Evolutionary conservation across 2,113 vertebrate species (phyloP).

Genomic region (Ceyx margarethae): DNA sequence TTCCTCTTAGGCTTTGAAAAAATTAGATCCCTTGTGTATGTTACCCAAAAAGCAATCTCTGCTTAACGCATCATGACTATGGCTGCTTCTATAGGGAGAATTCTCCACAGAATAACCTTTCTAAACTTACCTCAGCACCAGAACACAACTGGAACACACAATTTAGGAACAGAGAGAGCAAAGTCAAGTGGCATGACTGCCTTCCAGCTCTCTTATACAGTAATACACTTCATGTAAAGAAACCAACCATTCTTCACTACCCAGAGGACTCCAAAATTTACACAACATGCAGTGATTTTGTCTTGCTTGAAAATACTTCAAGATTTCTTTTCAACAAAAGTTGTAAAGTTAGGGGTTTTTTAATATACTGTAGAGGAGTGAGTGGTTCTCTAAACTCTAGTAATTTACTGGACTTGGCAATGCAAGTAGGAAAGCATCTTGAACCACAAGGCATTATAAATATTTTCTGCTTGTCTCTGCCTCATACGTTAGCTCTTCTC

Average conservation of each 20-base stretch:
- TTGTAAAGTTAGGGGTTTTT: accelerated
- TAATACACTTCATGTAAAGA: not conserved
- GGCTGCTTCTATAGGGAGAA: not conserved
- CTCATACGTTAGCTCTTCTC: not conserved
- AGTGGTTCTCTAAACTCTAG: not conserved
- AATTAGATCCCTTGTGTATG: accelerated
- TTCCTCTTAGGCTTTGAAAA: not conserved
- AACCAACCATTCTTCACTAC: not conserved
- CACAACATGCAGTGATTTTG: accelerated
- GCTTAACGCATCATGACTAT: not conserved
- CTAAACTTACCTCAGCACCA: not conserved
- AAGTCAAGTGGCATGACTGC: not conserved
- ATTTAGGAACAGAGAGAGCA: not conserved
- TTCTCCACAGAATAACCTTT: not conserved
- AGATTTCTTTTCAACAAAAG: not conserved
- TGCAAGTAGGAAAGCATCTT: not conserved
- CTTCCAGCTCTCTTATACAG: not conserved
- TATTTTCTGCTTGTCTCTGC: not conserved
- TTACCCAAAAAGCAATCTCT: not conserved
- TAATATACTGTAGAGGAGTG: not conserved
- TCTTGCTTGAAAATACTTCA: not conserved
- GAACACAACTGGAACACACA: not conserved
- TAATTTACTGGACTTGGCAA: constrained; percentile 24
- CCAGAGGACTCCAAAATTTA: not conserved
- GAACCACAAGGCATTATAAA: not conserved